A percentile compares a stretch with the other conserved stretches of the same genome.
These are phyloP conservation scores for Peromyscus aztecus DNA, from an alignment of 2,797 vertebrate species.

Conservation along the genomic window DNA sequence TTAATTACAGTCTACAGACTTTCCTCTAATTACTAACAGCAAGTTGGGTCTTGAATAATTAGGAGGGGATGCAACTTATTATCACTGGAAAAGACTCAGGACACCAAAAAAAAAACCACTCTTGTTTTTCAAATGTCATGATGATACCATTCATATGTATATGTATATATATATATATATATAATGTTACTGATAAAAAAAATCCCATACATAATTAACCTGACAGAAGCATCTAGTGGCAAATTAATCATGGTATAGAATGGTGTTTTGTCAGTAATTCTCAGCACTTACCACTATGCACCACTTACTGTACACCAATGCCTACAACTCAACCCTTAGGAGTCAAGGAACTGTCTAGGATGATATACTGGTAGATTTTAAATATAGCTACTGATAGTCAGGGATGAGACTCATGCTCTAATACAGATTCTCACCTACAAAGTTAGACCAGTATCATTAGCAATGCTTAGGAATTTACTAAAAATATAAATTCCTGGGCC, in stretches of 20 bases:
- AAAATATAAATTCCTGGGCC: not conserved
- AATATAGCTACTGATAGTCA: not conserved
- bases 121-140: constrained; percentile 72
- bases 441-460: not conserved
- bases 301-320: not conserved
- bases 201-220: not conserved
- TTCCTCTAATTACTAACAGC: constrained; percentile 67
- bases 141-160: constrained; percentile 22
- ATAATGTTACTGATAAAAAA: not conserved
- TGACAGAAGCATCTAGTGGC: not conserved
- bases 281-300: not conserved
- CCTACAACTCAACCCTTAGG: not conserved
- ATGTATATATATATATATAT: not conserved
- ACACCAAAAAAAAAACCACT: constrained; percentile 30
- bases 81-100: constrained; percentile 5
- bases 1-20: constrained; percentile 75
- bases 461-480: not conserved
- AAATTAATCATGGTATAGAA: not conserved
- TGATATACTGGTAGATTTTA: not conserved
- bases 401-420: not conserved
- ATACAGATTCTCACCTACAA: not conserved
- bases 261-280: not conserved
- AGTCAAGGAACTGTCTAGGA: not conserved
- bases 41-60: constrained; percentile 67
- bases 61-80: constrained; percentile 26